phyloP scores from a whole-genome alignment of 2,888 invertebrate species.

The Spatulosminthurus flaviceps region DNA sequence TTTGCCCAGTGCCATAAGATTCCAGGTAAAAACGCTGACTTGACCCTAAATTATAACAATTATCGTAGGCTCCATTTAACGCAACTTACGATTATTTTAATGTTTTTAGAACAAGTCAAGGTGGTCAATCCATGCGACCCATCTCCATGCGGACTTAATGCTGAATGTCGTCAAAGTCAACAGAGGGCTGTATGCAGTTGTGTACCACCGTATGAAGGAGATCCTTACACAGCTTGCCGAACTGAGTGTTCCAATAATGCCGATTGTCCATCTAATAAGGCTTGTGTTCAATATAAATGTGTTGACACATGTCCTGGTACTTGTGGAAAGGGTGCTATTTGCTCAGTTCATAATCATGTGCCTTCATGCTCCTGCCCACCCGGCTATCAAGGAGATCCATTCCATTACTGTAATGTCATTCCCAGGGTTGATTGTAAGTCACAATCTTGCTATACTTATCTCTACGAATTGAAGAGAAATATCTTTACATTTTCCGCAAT shows the following conservation, averaged over 20 bases:
- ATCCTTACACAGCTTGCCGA: conserved; percentile 84
- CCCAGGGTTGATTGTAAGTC: conserved; percentile 8
- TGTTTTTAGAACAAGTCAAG: conserved; percentile 24
- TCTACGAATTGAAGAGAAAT: too few relatives aligned
- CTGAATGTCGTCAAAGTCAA: conserved; percentile 43
- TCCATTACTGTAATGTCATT: conserved; percentile 53
- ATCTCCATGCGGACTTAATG: conserved; percentile 67
- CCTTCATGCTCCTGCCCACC: conserved; percentile 75
- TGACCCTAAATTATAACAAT: not conserved
- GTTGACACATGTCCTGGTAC: conserved; percentile 79
- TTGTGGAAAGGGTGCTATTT: conserved; percentile 82
- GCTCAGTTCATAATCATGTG: conserved; percentile 79
- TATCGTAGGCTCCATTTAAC: too few relatives aligned
- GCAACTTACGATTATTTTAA: not conserved
- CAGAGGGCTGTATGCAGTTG: conserved; percentile 76
- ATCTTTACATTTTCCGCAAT: too few relatives aligned
- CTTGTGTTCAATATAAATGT: conserved; percentile 81
- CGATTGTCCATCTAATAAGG: conserved; percentile 77
- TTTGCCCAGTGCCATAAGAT: conserved; percentile 53
- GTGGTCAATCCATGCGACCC: conserved; percentile 66
- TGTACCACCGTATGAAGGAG: conserved; percentile 88
- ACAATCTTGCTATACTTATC: not conserved
- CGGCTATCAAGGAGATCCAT: conserved; percentile 66
- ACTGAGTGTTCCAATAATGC: conserved; percentile 83
- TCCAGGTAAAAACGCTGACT: conserved; percentile 29